phyloP scores from a whole-genome alignment of 2,113 vertebrate genomes.

The Heterochromis multidens region DNA sequence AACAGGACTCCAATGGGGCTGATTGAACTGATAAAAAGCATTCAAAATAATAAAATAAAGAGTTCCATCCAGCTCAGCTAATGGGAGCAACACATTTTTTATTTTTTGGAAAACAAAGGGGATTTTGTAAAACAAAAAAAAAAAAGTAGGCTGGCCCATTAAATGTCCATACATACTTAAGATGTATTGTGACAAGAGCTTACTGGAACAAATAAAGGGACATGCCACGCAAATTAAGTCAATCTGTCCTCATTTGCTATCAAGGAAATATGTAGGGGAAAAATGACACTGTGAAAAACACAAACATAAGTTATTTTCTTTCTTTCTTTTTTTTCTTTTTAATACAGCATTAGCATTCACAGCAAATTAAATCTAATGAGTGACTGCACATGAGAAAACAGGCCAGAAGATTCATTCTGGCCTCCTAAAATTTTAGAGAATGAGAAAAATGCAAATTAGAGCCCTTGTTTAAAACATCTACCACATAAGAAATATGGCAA shows the following conservation, averaged over 20 bases:
- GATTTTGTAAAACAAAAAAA: slow-evolving; percentile 7
- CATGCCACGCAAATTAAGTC: slow-evolving; percentile 45
- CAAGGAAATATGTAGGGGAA: slow-evolving; percentile 10
- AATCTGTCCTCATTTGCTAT: slow-evolving; percentile 53
- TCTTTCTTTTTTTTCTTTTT: background rate
- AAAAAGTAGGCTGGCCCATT: slow-evolving; percentile 37
- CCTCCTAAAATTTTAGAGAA: too few species aligned
- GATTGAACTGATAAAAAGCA: slow-evolving; percentile 40
- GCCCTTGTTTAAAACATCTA: too few species aligned
- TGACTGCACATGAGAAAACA: background rate
- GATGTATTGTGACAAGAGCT: slow-evolving; percentile 41
- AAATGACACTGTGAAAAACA: background rate
- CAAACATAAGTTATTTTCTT: background rate
- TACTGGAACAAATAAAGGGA: slow-evolving; percentile 41
- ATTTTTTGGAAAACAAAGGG: slow-evolving; percentile 38
- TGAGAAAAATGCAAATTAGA: too few species aligned
- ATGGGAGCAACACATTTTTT: background rate
- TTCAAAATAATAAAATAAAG: slow-evolving; percentile 56
- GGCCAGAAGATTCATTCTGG: background rate
- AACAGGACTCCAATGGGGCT: slow-evolving; percentile 23
- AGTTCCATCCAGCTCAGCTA: slow-evolving; percentile 22
- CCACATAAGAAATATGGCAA: rapidly evolving
- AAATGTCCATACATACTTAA: slow-evolving; percentile 46
- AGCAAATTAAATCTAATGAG: background rate
- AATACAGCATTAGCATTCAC: background rate